Base-by-base conservation (phyloP, 1,140 invertebrate genomes). In the Drosophila sulfurigaster region DNA sequence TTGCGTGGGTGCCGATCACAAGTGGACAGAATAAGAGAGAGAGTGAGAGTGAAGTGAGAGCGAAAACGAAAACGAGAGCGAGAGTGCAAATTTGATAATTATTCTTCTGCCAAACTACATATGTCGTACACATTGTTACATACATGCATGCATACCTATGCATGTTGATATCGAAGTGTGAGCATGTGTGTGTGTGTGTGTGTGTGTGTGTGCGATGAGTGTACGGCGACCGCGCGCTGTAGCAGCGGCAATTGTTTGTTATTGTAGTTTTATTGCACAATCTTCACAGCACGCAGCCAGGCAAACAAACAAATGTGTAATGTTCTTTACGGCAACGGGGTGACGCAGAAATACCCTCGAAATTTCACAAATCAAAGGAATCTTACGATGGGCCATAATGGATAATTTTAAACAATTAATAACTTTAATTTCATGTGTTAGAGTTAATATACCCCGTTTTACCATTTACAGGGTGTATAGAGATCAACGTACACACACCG, bases 241-340 rank as follows among this genome's bases (percentile, higher is more conserved):
- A 82, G 78, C 66, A 49, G 75, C 20, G 58, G 51, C 79, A 78
- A 81, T 87, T 76, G 71, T 86, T 86, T 86, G 71, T 87, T 86
- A 73, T 87, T 82, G 66, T 81, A 74, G 82, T 74, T 87, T 87
- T 82, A 86, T 86, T 86, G 82, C 82, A 86, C 79, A 86, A 86
- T 86, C 82, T 68, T 54, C 56, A 10, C 38, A 74, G 65, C 57
- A 74, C 49, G 51, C 73, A 74, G 48, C 59, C 46, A 60, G 60
- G 52, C 65, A 82, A 76, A 62, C 77, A 65, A 51, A 57, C 51
- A 49, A 73, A 58, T 35, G 13, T 57, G 7, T 20, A 57, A n/a
- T 54, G 30, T 8, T 20, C 6, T 16, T 20, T 5, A 5, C 10
- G 2, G 35, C 35, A 41, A 54, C 32, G 28, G n/a, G 25, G 4